Percentiles rank a stretch among this genome's conserved stretches.
phyloP scores from a whole-genome alignment of 2,797 vertebrate genomes.

The Hypotaenidia philippensis region DNA sequence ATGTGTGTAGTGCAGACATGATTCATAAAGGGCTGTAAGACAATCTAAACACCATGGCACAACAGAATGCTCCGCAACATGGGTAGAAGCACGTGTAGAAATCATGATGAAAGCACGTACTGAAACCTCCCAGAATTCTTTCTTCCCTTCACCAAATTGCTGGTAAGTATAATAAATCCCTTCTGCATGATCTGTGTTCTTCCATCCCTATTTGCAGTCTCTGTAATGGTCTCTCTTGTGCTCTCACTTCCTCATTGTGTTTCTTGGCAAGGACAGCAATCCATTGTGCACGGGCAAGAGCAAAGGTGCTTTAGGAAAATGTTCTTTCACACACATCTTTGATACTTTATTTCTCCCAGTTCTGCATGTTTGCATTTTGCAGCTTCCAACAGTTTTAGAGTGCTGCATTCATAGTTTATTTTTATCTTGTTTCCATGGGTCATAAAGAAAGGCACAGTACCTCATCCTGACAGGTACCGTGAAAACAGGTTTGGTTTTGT shows the following conservation, averaged over 20 bases:
- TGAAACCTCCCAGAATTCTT: not conserved
- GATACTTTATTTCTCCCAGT: not conserved
- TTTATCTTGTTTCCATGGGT: not conserved
- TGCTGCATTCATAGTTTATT: not conserved
- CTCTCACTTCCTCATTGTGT: not conserved
- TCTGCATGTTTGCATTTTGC: not conserved
- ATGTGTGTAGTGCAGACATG: not conserved
- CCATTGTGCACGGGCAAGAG: not conserved
- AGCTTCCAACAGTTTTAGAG: not conserved
- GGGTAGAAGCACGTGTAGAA: not conserved
- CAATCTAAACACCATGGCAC: not conserved
- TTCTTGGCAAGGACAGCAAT: conserved; percentile 12
- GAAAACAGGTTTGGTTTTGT: not conserved
- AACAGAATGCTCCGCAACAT: not conserved
- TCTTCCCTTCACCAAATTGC: not conserved
- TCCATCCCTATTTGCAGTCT: not conserved
- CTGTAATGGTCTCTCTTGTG: not conserved
- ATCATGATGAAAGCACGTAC: not conserved
- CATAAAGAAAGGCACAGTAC: not conserved
- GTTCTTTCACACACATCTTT: not conserved
- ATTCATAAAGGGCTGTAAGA: not conserved
- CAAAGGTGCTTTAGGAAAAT: not conserved
- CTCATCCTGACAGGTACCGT: not conserved
- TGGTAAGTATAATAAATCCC: not conserved
- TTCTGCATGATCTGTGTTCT: not conserved